Base-by-base conservation (phyloP, 1,140 invertebrate species). In the Anoplolepis gracilipes region DNA sequence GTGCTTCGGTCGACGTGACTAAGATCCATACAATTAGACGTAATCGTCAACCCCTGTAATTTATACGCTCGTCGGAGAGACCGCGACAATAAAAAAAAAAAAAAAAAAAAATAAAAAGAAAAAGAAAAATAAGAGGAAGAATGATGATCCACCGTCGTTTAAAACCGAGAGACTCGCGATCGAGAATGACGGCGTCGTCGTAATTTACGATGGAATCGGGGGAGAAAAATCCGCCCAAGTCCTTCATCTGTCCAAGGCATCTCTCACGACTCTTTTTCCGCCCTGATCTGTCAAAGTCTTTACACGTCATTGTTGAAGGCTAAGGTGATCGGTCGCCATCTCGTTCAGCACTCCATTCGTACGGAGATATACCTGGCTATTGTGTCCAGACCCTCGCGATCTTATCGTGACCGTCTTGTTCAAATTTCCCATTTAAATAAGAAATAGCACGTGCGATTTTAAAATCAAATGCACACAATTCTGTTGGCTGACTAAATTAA, bases 11-110 rank as follows among this genome's bases (percentile, higher is more conserved):
- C 70, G 78, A 81, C 78, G 49, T 55, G 65, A 67, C 76, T 61
- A 55, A 28, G 78, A 81, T 81, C 65, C 65, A 42, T 72, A 72
- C 65, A 57, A 81, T 81, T 81, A 30, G 25, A 81, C 78, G 78
- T 72, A 82, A 73, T 53, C 46, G 39, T 82, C 67, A 82, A 10
- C 67, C 49, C 3, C 53, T 42, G 73, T 73, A 82, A 82, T 82
- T 82, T 73, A 73, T 72, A 82, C 28, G 59, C 61, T 72, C 70
- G 79, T 46, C 70, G 88, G 76, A 85, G 87, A 77, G 57, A 78
- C 25, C 87, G 84, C 72, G 85, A 88, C 88, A 73, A 89, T 88
- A 87, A 78, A 42, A 36, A 59, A 67, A 85, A 39, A 70, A 36
- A 36, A 25, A 30, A 28, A 42, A n/a, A 28, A 53, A 36, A 36